Evolutionary conservation across 2,797 vertebrate species (phyloP).

Genomic region (Micropoecilia bifurca): DNA sequence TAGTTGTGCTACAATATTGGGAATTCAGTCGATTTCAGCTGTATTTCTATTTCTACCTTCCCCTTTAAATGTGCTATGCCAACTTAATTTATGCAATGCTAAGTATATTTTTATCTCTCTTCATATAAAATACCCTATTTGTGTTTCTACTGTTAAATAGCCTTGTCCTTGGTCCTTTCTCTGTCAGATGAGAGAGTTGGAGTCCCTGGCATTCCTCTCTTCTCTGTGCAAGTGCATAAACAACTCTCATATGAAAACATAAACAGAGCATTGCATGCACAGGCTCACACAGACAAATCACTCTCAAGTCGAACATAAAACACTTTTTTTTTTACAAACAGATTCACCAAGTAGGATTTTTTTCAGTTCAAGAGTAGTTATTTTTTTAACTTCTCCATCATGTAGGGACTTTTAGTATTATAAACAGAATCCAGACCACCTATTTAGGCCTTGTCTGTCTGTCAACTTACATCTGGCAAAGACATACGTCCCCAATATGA

Average conservation of each 20-base stretch:
- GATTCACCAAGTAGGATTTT: slow-evolving; percentile 22
- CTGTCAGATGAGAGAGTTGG: neutral
- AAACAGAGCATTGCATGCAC: slow-evolving; percentile 52
- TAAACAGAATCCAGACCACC: slow-evolving; percentile 64
- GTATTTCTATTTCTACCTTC: neutral
- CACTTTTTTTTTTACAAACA: slow-evolving; percentile 10
- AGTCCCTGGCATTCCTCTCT: neutral
- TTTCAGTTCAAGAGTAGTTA: neutral
- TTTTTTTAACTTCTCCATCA: slow-evolving; percentile 53
- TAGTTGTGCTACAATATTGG: neutral
- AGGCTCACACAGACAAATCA: slow-evolving; percentile 33
- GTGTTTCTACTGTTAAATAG: neutral
- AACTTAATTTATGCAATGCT: neutral
- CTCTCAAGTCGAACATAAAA: slow-evolving; percentile 47
- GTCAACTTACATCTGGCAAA: slow-evolving; percentile 69
- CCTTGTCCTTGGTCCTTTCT: neutral
- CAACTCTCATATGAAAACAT: slow-evolving; percentile 56
- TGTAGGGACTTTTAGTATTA: slow-evolving; percentile 55
- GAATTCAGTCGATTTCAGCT: neutral
- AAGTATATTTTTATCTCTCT: neutral
- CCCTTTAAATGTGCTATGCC: neutral
- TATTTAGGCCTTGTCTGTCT: slow-evolving; percentile 44
- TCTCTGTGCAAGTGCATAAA: neutral
- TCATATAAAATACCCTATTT: neutral
- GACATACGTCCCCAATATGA: slow-evolving; percentile 39